phyloP scores from a whole-genome alignment of 1,140 invertebrate genomes.

The Drosophila persimilis region DNA sequence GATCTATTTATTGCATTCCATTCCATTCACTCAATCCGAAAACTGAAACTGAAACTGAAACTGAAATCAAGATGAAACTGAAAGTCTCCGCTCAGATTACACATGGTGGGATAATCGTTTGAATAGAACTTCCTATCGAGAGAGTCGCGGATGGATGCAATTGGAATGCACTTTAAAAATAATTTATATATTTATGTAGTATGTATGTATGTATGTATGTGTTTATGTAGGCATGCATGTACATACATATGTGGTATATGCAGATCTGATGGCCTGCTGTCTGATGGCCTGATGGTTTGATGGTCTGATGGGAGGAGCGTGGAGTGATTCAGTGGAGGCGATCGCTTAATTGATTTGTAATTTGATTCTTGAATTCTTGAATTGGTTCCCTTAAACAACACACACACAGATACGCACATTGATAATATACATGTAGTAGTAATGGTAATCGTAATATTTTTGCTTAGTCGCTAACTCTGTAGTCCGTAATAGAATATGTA shows the following conservation, averaged over 20 bases:
- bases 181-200: slow-evolving; percentile 6
- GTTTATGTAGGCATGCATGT: slow-evolving; percentile 15
- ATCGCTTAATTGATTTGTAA: slow-evolving; percentile 67
- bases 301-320: slow-evolving; percentile 8
- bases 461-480: slow-evolving; percentile 43
- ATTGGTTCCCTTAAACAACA: slow-evolving; percentile 71
- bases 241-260: background rate
- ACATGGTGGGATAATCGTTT: slow-evolving; percentile 82
- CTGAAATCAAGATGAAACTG: slow-evolving; percentile 25
- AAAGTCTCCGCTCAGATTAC: slow-evolving; percentile 43
- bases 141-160: slow-evolving; percentile 29
- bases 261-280: background rate
- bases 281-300: slow-evolving; percentile 4
- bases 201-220: slow-evolving; percentile 21
- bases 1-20: no score
- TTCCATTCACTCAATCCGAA: background rate
- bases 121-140: slow-evolving; percentile 50
- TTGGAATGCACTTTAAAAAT: slow-evolving; percentile 30
- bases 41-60: slow-evolving; percentile 9
- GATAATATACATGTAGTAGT: slow-evolving; percentile 46
- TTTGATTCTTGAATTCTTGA: slow-evolving; percentile 64
- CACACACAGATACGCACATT: slow-evolving; percentile 47
- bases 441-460: slow-evolving; percentile 38
- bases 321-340: slow-evolving; percentile 43
- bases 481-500: slow-evolving; percentile 51